Evolutionary conservation across 2,888 invertebrate species (phyloP).

Genomic region (Melieria crassipennis): DNA sequence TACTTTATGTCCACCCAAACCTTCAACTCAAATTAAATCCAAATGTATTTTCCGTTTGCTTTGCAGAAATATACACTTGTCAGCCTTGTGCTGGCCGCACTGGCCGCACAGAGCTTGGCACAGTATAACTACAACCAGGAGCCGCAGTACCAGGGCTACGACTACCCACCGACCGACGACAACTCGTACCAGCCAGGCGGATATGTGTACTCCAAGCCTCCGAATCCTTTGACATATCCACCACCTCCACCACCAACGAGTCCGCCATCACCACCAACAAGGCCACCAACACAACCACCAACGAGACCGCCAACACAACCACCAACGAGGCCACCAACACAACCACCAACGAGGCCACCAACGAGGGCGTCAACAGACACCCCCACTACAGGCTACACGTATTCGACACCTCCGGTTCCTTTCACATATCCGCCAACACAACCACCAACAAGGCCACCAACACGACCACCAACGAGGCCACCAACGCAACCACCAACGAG

Average conservation of each 20-base stretch:
- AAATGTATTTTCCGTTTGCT: slow-evolving; percentile 8
- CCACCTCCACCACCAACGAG: slow-evolving; percentile 16
- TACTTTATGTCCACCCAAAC: too few species aligned
- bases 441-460: slow-evolving; percentile 10
- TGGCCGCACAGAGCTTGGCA: slow-evolving; percentile 41
- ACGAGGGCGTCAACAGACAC: slow-evolving; percentile 1
- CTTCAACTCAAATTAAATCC: too few species aligned
- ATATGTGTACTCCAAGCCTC: too few species aligned
- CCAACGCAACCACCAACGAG: too few species aligned
- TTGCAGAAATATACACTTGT: slow-evolving; percentile 50
- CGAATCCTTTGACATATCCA: slow-evolving; percentile 4
- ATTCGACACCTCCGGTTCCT: slow-evolving; percentile 32
- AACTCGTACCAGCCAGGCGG: slow-evolving; percentile 29
- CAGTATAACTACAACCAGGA: slow-evolving; percentile 40
- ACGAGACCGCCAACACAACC: slow-evolving; percentile 32
- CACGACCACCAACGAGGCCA: too few species aligned
- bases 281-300: slow-evolving; percentile 23
- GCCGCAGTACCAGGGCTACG: slow-evolving; percentile 33
- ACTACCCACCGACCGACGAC: slow-evolving; percentile 30
- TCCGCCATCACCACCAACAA: not conserved
- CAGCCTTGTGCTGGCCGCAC: slow-evolving; percentile 46
- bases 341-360: slow-evolving; percentile 26
- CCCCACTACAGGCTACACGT: slow-evolving; percentile 35
- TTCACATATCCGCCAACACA: slow-evolving; percentile 39
- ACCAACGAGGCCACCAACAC: slow-evolving; percentile 19